These are phyloP conservation scores for Papilio elwesi DNA, from an alignment of 2,888 invertebrate species.

Conservation along the genomic window DNA sequence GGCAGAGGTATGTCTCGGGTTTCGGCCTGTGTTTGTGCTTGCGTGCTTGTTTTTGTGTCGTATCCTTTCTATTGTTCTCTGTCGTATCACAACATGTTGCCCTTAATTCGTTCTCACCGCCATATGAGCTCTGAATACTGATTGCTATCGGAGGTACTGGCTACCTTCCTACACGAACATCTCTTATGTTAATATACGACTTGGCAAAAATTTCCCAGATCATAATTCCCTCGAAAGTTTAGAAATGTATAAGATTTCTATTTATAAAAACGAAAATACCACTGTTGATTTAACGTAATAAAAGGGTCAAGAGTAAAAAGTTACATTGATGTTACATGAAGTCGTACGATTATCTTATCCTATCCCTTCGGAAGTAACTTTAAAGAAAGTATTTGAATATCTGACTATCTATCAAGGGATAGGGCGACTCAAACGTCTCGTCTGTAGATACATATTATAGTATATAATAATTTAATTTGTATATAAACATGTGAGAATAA, in stretches of 20 bases:
- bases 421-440: too few relatives aligned
- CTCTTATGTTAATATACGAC: slow-evolving; percentile 28
- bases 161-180: slow-evolving; percentile 40
- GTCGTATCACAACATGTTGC: slow-evolving; percentile 77
- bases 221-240: neutral
- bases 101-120: slow-evolving; percentile 80
- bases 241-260: neutral
- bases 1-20: slow-evolving; percentile 60
- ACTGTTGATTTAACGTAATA: too few relatives aligned
- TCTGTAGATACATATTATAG: too few relatives aligned
- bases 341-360: too few relatives aligned
- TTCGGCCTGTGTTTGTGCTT: slow-evolving; percentile 65
- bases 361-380: too few relatives aligned
- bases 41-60: slow-evolving; percentile 71
- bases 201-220: slow-evolving; percentile 7
- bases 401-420: too few relatives aligned
- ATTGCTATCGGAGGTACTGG: slow-evolving; percentile 52
- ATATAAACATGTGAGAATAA: neutral
- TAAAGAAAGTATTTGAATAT: too few relatives aligned
- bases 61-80: slow-evolving; percentile 78
- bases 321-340: too few relatives aligned
- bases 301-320: too few relatives aligned
- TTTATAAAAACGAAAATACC: neutral
- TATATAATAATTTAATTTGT: too few relatives aligned
- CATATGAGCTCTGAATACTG: slow-evolving; percentile 77